Evolutionary conservation across 2,888 invertebrate genomes (phyloP).

Genomic region (Clitarchus hookeri): DNA sequence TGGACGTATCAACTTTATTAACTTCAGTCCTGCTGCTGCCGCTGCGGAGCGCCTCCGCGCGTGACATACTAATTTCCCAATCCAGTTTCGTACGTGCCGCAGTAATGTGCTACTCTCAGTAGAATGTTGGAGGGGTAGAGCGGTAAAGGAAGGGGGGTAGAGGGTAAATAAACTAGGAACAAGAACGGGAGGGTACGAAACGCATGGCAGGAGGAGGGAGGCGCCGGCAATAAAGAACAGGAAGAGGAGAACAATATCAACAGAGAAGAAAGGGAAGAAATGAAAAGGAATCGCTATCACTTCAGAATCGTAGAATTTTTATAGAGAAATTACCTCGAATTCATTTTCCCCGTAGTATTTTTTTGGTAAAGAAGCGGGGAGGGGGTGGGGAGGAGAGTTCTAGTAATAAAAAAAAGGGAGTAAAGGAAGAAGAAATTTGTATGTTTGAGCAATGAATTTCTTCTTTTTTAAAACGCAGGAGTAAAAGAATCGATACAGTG

Average conservation of each 20-base stretch:
- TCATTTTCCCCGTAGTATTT: conserved; percentile 35
- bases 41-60: not conserved
- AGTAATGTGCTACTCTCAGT: not conserved
- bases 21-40: no score
- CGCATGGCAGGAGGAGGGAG: conserved; percentile 21
- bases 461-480: not conserved
- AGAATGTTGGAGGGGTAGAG: conserved; percentile 1
- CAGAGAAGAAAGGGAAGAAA: conserved; percentile 30
- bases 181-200: conserved; percentile 26
- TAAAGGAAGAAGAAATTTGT: conserved; percentile 31
- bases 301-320: conserved; percentile 44
- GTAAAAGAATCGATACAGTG: conserved; percentile 3
- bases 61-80: not conserved
- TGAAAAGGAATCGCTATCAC: conserved; percentile 40
- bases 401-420: conserved; percentile 35
- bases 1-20: no score
- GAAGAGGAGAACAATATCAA: conserved; percentile 38
- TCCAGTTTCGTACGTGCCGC: not conserved
- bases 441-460: conserved; percentile 34
- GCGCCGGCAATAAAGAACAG: conserved; percentile 37
- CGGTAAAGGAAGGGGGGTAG: conserved; percentile 24
- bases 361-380: not conserved
- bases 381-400: conserved; percentile 16
- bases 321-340: conserved; percentile 43
- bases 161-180: conserved; percentile 37